A percentile compares a stretch with the other conserved stretches of the same genome.
Conservation (phyloP, 2,113 vertebrate genomes). For the Siniperca knerii region DNA sequence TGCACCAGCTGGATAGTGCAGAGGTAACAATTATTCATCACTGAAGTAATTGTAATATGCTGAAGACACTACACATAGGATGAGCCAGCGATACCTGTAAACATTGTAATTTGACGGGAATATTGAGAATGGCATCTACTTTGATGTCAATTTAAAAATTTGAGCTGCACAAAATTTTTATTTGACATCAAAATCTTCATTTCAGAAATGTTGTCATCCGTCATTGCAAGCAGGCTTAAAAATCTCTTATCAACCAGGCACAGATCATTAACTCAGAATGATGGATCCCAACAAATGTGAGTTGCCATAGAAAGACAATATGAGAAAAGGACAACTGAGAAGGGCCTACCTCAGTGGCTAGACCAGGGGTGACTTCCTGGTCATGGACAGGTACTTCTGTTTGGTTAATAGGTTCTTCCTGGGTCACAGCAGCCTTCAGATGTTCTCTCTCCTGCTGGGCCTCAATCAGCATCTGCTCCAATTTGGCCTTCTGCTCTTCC, state of each 20-base stretch:
- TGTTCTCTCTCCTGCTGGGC: constrained; percentile 80
- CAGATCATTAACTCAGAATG: neutral
- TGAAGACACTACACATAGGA: neutral
- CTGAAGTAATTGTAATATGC: neutral
- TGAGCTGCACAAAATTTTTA: too few relatives aligned
- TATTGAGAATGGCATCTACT: neutral
- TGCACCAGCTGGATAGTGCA: constrained; percentile 36
- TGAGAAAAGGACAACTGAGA: neutral
- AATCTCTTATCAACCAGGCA: neutral
- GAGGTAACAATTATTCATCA: neutral
- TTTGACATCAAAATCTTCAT: too few relatives aligned
- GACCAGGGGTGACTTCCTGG: constrained; percentile 14
- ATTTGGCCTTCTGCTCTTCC: constrained; percentile 85
- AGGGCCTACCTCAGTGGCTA: constrained; percentile 12
- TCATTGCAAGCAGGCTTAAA: neutral
- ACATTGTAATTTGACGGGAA: neutral
- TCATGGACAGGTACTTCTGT: constrained; percentile 28
- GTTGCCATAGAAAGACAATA: neutral
- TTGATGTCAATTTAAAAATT: neutral
- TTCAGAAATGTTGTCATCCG: too few relatives aligned
- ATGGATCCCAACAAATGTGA: neutral
- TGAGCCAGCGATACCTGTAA: neutral
- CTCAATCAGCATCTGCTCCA: constrained; percentile 86
- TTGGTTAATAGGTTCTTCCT: constrained; percentile 2
- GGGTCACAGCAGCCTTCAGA: constrained; percentile 61